Conservation (phyloP, 2,113 vertebrate species). For the Gasterosteus aculeatus region DNA sequence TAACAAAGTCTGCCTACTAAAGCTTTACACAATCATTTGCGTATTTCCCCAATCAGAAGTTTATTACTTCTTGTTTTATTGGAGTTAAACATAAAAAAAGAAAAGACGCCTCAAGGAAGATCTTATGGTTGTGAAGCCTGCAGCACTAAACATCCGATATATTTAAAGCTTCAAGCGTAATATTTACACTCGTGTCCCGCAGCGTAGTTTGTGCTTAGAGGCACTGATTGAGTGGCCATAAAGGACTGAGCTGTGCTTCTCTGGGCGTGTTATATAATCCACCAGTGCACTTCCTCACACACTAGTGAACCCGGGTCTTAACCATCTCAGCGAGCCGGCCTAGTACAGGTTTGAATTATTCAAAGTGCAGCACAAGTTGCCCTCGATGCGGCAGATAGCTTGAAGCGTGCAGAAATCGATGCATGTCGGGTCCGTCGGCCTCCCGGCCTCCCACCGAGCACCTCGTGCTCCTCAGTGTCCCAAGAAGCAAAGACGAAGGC, state of each 20-base stretch:
- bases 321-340: neutral
- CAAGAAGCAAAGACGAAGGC: neutral
- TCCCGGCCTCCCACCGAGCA: neutral
- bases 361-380: slow-evolving; percentile 12
- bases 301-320: neutral
- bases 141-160: neutral
- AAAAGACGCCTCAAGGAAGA: neutral
- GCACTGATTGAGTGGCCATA: neutral
- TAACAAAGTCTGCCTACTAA: neutral
- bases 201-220: neutral
- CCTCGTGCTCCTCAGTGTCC: neutral
- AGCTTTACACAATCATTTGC: neutral
- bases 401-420: neutral
- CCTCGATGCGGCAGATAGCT: slow-evolving; percentile 18
- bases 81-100: neutral
- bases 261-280: slow-evolving; percentile 15
- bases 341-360: slow-evolving; percentile 40
- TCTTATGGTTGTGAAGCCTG: neutral
- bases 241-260: neutral
- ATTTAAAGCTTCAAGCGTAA: neutral
- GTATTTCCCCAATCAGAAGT: neutral
- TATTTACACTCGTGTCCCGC: neutral
- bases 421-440: neutral
- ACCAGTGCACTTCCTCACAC: neutral
- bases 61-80: neutral